These are phyloP conservation scores for Cariama cristata DNA, from an alignment of 2,113 vertebrate species.

Conservation along the genomic window DNA sequence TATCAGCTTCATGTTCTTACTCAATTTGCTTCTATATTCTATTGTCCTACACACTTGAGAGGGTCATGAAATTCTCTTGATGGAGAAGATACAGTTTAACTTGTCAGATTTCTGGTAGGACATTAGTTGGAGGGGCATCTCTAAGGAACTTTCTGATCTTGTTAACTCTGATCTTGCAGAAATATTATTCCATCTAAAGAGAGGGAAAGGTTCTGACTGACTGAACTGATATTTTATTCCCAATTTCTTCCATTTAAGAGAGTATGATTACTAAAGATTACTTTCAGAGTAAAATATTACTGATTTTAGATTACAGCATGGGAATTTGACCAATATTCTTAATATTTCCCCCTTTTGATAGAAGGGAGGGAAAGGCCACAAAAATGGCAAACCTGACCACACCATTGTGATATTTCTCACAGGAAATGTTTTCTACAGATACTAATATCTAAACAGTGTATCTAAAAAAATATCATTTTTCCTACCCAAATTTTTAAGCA, in stretches of 20 bases:
- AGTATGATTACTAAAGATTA: neutral
- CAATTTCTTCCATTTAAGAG: neutral
- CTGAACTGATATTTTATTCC: neutral
- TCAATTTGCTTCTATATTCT: neutral
- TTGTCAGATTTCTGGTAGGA: neutral
- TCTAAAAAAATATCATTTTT: neutral
- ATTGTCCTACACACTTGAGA: neutral
- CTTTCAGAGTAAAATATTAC: neutral
- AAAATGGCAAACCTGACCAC: neutral
- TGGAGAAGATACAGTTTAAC: neutral
- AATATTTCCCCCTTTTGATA: neutral
- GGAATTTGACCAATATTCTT: neutral
- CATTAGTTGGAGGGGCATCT: neutral
- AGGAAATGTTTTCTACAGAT: neutral
- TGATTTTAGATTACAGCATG: neutral
- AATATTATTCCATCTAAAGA: neutral
- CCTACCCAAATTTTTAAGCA: neutral
- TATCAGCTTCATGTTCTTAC: neutral
- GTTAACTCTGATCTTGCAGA: neutral
- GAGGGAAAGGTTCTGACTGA: neutral
- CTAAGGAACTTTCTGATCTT: neutral
- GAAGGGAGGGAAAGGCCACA: neutral
- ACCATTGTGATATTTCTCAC: neutral
- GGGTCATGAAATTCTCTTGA: neutral
- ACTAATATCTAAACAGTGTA: neutral